Evolutionary conservation across 35 echinoderm and acorn worm species (phyloP), one percentile per base, ranked within the genome.

Genomic region (Lytechinus variegatus): DNA sequence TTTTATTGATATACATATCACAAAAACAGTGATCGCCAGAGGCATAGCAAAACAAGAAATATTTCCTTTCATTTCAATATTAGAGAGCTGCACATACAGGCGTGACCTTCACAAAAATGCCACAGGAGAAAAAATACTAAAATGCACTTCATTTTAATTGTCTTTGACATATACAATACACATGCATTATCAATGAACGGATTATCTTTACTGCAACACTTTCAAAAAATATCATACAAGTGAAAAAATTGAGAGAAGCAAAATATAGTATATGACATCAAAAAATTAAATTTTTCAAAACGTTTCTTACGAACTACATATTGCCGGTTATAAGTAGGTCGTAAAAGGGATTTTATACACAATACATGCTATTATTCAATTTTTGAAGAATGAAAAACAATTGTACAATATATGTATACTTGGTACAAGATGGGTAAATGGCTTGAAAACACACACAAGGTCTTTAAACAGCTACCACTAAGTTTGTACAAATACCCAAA

Each of bases 261-360:
- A 79, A 71, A 71, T 24, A 90, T 52, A 90, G 27, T 28, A 90
- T 44, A 11, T 58, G 56, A 58, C 56, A 90, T 52, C 28, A 12
- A 90, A 90, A 44, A 90, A 90, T 90, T 33, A 90, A 90, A 90
- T 90, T 93, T 90, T 93, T 54, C 52, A 57, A 93, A 93, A 93
- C 21, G 19, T 55, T 54, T 93, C 92, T 93, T 93, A 93, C 54
- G 55, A 10, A 93, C 92, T 93, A 93, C 54, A 93, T 93, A 93
- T 93, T 93, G 92, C 92, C 92, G 53, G 92, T 19, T 93, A 90
- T 90, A 93, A 93, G 92, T 93, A 93, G 92, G 92, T 93, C 53
- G 53, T 93, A 28, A 57, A 55, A 28, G 88, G 88, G 92, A 93
- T 93, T 93, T 79, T 79, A 79, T 79, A 93, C 92, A 93, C 53